These are phyloP conservation scores for Salminus brasiliensis DNA, from an alignment of 2,113 vertebrate genomes.

Conservation along the genomic window DNA sequence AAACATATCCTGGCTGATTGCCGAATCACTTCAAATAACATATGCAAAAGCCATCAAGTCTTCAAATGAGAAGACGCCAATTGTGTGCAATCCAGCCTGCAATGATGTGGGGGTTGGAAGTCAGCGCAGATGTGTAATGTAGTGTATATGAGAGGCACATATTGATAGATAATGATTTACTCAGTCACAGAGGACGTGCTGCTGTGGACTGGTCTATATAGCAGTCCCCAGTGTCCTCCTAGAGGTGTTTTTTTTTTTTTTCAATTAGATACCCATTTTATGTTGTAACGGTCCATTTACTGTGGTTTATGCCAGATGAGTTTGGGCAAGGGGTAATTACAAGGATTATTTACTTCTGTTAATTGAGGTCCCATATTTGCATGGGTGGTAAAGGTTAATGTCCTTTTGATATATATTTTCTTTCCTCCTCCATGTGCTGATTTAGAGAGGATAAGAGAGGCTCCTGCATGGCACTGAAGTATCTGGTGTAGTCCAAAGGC, in stretches of 20 bases:
- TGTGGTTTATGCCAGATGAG: slow-evolving; percentile 75
- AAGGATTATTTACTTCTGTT: slow-evolving; percentile 82
- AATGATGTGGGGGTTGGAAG: neutral
- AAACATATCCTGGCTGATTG: too few species aligned
- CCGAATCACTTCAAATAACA: neutral
- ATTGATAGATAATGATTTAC: slow-evolving; percentile 44
- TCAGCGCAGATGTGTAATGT: slow-evolving; percentile 43
- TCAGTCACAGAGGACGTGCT: slow-evolving; percentile 9
- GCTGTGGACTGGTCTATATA: slow-evolving; percentile 11
- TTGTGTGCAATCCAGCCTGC: slow-evolving; percentile 11
- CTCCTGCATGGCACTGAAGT: neutral
- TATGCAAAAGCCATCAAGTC: neutral
- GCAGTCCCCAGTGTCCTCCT: slow-evolving; percentile 19
- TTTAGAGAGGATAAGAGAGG: slow-evolving; percentile 34
- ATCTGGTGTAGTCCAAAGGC: slow-evolving; percentile 16
- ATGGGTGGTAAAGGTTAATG: slow-evolving; percentile 78
- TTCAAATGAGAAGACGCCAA: neutral
- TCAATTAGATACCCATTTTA: slow-evolving; percentile 77
- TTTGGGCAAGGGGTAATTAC: slow-evolving; percentile 76
- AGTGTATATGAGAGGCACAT: slow-evolving; percentile 34
- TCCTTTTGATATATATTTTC: slow-evolving; percentile 72
- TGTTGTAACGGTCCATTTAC: slow-evolving; percentile 77
- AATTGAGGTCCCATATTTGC: slow-evolving; percentile 77
- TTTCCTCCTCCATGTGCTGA: slow-evolving; percentile 57
- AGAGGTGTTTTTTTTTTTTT: slow-evolving; percentile 56